These are phyloP conservation scores for Oreohelix idahoensis DNA, from an alignment of 1,140 invertebrate species.

Conservation along the genomic window DNA sequence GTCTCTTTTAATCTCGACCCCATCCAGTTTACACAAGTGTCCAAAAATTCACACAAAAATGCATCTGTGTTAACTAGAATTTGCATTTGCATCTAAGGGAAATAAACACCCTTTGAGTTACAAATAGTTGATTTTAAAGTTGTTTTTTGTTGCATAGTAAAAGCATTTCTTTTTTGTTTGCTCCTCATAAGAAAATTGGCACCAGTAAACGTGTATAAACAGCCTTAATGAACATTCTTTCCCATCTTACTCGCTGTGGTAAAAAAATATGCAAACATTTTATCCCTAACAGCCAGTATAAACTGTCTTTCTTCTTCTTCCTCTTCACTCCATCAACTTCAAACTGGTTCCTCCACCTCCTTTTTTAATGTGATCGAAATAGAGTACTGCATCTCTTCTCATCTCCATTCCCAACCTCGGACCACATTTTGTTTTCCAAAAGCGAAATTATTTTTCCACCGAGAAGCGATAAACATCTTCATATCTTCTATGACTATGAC, in stretches of 20 bases:
- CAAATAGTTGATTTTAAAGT: not conserved
- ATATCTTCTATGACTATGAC: not conserved
- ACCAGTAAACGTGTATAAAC: not conserved
- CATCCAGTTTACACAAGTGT: not conserved
- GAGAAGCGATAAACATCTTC: not conserved
- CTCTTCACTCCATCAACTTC: not conserved
- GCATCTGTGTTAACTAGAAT: not conserved
- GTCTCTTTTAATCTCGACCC: not conserved
- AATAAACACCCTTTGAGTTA: not conserved
- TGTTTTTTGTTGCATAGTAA: not conserved
- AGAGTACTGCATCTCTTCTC: not conserved
- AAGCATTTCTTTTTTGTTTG: not conserved
- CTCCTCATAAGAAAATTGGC: not conserved
- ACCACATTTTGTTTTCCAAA: not conserved
- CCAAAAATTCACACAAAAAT: not conserved
- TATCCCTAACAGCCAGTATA: not conserved
- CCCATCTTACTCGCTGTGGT: not conserved
- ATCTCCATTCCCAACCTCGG: not conserved
- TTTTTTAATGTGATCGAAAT: not conserved
- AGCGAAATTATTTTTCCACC: not conserved
- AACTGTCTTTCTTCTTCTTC: not conserved
- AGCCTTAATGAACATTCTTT: conserved; percentile 1
- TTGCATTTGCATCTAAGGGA: not conserved
- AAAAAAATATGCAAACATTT: not conserved
- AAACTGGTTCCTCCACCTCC: not conserved